Percentiles rank a stretch among this genome's conserved stretches.
These are phyloP conservation scores for Leucozona laternaria DNA, from an alignment of 2,888 invertebrate species.

Conservation along the genomic window DNA sequence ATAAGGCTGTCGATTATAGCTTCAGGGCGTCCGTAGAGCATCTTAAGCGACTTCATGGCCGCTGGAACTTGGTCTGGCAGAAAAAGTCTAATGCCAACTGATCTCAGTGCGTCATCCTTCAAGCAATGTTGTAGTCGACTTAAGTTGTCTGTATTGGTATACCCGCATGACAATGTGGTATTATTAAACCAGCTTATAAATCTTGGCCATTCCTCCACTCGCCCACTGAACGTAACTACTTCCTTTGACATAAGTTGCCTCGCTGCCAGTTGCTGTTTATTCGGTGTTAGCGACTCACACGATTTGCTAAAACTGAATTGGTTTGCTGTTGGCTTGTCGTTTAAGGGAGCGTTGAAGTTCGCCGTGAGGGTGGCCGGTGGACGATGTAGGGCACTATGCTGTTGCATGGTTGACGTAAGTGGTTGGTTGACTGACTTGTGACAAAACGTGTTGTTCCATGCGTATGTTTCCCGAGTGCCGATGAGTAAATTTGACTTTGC, in stretches of 20 bases:
- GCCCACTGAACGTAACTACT: neutral
- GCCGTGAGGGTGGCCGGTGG: no score
- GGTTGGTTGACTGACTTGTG: neutral
- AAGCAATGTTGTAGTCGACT: neutral
- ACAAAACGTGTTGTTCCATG: neutral
- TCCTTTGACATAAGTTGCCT: conserved; percentile 28
- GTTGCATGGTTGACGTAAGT: neutral
- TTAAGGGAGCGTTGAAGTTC: neutral
- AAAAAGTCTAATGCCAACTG: neutral
- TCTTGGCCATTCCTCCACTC: conserved; percentile 37
- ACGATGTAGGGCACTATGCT: neutral
- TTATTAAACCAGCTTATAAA: conserved; percentile 28
- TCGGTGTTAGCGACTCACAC: neutral
- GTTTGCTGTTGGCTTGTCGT: neutral
- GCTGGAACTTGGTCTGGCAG: neutral
- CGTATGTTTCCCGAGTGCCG: neutral
- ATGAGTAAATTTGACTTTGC: neutral
- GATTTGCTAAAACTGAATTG: neutral
- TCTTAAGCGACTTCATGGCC: neutral
- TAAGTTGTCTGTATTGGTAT: neutral
- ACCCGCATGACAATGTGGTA: conserved; percentile 5
- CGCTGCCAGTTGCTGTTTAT: conserved; percentile 17
- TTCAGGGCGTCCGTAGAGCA: neutral
- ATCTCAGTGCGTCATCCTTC: neutral
- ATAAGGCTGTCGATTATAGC: neutral